Conservation (phyloP, 2,113 vertebrate species). For the Mus spicilegus region DNA sequence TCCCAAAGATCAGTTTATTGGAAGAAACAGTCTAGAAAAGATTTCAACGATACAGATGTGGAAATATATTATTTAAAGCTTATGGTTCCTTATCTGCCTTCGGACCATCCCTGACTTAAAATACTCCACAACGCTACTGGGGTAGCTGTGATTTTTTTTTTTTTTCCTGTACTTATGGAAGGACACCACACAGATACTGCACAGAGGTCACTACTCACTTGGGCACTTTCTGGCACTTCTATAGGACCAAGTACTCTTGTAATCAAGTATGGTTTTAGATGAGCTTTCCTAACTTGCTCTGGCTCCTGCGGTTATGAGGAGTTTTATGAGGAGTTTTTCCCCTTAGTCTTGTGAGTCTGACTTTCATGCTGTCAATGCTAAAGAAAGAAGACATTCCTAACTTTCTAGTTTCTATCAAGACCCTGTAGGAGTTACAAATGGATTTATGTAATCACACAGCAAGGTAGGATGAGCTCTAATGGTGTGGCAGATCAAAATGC, state of each 20-base stretch:
- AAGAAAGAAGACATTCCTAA: not conserved
- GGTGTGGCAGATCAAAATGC: not conserved
- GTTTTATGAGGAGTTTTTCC: not conserved
- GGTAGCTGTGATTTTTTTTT: not conserved
- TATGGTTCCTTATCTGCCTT: not conserved
- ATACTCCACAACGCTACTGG: not conserved
- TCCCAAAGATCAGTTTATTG: constrained; percentile 2
- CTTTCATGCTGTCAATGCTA: not conserved
- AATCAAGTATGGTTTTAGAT: not conserved
- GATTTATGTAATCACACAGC: not conserved
- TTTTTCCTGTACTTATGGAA: constrained; percentile 10
- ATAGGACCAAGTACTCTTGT: not conserved
- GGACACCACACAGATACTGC: not conserved
- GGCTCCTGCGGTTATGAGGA: not conserved
- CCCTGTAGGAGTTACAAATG: constrained; percentile 30
- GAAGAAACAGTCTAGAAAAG: not conserved
- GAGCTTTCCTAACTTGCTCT: not conserved
- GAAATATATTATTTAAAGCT: not conserved
- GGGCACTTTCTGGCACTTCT: not conserved
- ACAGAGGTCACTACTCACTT: not conserved
- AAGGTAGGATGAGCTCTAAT: not conserved
- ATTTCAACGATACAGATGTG: not conserved
- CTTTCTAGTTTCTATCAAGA: not conserved
- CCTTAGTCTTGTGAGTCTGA: not conserved
- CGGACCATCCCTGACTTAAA: not conserved